Evolutionary conservation across 2,888 invertebrate genomes (phyloP).

Genomic region (Meta bourneti): DNA sequence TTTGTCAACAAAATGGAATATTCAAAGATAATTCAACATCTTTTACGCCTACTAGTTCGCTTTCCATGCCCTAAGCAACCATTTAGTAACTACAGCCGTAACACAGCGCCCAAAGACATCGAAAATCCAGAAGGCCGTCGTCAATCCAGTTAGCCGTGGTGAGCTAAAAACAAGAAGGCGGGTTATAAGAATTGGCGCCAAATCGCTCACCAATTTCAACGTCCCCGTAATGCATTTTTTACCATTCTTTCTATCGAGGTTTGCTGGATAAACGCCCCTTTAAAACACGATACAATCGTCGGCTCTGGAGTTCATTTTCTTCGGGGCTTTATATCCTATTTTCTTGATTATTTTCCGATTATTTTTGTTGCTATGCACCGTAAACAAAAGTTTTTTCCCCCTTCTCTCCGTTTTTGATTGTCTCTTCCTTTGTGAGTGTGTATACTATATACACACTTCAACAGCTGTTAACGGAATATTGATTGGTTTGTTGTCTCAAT

Average conservation of each 20-base stretch:
- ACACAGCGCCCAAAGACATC: too few relatives aligned
- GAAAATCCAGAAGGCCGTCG: too few relatives aligned
- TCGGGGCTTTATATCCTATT: conserved; percentile 42
- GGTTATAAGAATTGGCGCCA: neutral
- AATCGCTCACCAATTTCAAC: neutral
- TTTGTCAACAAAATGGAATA: too few relatives aligned
- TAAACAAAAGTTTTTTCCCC: conserved; percentile 20
- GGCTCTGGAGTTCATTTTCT: conserved; percentile 47
- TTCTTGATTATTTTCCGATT: conserved; percentile 53
- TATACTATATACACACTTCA: conserved; percentile 25
- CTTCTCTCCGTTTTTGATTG: conserved; percentile 14
- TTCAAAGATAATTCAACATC: too few relatives aligned
- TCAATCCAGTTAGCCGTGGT: too few relatives aligned
- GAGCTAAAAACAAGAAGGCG: too few relatives aligned
- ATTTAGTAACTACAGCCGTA: too few relatives aligned
- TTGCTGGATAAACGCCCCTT: conserved; percentile 35
- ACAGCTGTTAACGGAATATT: conserved; percentile 69
- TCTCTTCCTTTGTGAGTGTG: conserved; percentile 12
- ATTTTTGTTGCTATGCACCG: conserved; percentile 36
- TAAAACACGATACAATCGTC: conserved; percentile 61
- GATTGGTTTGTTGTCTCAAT: conserved; percentile 35
- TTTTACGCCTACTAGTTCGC: too few relatives aligned
- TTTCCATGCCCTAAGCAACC: too few relatives aligned
- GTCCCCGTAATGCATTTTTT: neutral
- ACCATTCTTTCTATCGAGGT: conserved; percentile 10